phyloP scores from a whole-genome alignment of 2,888 invertebrate species.

The Dromius quadrimaculatus region DNA sequence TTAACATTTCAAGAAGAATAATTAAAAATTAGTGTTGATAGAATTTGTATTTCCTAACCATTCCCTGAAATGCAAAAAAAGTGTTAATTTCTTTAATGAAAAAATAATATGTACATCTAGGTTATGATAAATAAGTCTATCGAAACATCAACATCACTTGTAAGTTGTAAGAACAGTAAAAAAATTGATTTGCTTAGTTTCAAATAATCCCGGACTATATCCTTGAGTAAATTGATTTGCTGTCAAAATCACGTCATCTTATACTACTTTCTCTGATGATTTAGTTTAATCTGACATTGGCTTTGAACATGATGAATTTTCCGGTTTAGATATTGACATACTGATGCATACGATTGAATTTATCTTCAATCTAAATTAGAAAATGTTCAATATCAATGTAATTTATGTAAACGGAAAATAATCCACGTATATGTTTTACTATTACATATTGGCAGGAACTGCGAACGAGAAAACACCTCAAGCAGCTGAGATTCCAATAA shows the following conservation, averaged over 20 bases:
- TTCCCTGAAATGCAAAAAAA: too few relatives aligned
- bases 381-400: constrained; percentile 18
- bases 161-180: too few relatives aligned
- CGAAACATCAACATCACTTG: too few relatives aligned
- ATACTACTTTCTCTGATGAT: constrained; percentile 23
- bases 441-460: constrained; percentile 9
- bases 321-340: constrained; percentile 9
- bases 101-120: too few relatives aligned
- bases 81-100: too few relatives aligned
- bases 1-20: too few relatives aligned
- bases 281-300: constrained; percentile 21
- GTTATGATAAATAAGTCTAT: too few relatives aligned
- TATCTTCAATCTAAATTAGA: constrained; percentile 31
- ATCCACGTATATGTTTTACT: not conserved
- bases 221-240: too few relatives aligned
- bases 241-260: constrained; percentile 23
- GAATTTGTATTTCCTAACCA: too few relatives aligned
- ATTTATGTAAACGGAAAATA: constrained; percentile 4
- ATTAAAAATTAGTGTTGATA: too few relatives aligned
- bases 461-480: not conserved
- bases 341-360: constrained; percentile 21
- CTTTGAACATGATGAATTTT: constrained; percentile 23
- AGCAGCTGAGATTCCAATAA: not conserved
- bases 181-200: too few relatives aligned
- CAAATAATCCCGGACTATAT: too few relatives aligned